Base-by-base conservation (phyloP, 1,140 invertebrate genomes). In the Sarcophaga peregrina region DNA sequence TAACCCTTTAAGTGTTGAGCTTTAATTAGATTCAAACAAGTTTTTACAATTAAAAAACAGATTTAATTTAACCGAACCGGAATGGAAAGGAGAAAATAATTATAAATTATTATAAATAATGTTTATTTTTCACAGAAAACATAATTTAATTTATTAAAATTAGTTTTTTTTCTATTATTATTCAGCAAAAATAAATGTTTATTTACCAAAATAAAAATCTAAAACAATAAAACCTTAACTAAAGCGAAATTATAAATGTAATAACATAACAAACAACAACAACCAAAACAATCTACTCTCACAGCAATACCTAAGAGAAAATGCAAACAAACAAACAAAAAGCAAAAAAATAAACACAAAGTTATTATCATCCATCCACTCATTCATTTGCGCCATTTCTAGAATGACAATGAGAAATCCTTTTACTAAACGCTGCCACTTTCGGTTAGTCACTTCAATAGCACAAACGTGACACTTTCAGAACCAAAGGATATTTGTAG, bases 141-240 rank as follows among this genome's bases (percentile, higher is more conserved):
- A 68, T n/a, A 68, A 68, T 68, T 68, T 68, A 68, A 68, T 68
- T 68, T 68, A 68, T 68, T 68, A 68, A 68, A 68, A 68, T 68
- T 68, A n/a, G 4, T 62, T 13, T n/a, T 6, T n/a, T n/a, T n/a
- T n/a, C n/a, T 68, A 68, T 68, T 68, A n/a, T 68, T 9, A 68
- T 68, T 7, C 62, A 68, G 20, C 62, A 68, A 68, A 62, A 62
- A 8, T n/a, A 68, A 68, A 68, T 68, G 62, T 68, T 68, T 68
- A 68, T 68, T 68, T 20, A 68, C 10, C 9, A 20, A 15, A 68
- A 68, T 8, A 25, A 68, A 37, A 37, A 37, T 2, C 25, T 8
- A 3, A 25, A 17, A 68, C 5, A 68, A 20, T 25, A 20, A 20
- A 25, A 20, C 17, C 20, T 68, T 25, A 7, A 68, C n/a, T 68